Base-by-base conservation (phyloP, 2,113 vertebrate genomes). In the Nannobrachium achirus region DNA sequence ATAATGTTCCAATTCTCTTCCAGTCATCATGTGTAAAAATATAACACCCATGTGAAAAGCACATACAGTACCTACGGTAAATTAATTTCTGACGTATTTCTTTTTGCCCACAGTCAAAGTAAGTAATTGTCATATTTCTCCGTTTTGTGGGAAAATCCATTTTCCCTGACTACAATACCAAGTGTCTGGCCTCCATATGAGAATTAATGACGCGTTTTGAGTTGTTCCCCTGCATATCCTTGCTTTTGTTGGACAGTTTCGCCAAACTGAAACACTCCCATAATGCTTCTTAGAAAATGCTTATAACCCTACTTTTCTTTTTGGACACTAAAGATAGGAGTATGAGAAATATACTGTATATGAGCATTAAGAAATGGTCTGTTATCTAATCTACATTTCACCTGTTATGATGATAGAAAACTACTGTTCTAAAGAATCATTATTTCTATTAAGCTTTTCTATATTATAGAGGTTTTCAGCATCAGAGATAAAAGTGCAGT, bases 161-260 rank as follows among this genome's bases (percentile, higher is more conserved):
- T 81, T 65, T 69, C 60, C 69, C 61, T 49, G 61, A 19, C n/a
- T 10, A 44, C 66, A 55, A 55, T 49, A 60, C 42, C 46, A 60
- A 69, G 56, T 56, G 63, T 80, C 78, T 83, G 80, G 72, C 52
- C 61, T 81, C 77, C 71, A 85, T 69, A 71, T 84, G 82, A 81
- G 75, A 79, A 66, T 70, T 48, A 84, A 87, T 71, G 63, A 73
- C 67, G 72, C 58, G 41, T 86, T 84, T 42, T 76, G 46, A 66
- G 38, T 76, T 55, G 18, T 75, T 85, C 65, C 53, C 62, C 45
- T 75, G 55, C 63, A 56, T 49, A 19, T 55, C 50, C n/a, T 53
- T 62, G 56, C 50, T 82, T 83, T 76, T 79, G 70, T 73, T 76
- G 75, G 80, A 68, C 49, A 20, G 46, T 38, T 55, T 45, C 57